These are phyloP conservation scores for Accipiter cooperii DNA, from an alignment of 2,113 vertebrate species.

Conservation along the genomic window DNA sequence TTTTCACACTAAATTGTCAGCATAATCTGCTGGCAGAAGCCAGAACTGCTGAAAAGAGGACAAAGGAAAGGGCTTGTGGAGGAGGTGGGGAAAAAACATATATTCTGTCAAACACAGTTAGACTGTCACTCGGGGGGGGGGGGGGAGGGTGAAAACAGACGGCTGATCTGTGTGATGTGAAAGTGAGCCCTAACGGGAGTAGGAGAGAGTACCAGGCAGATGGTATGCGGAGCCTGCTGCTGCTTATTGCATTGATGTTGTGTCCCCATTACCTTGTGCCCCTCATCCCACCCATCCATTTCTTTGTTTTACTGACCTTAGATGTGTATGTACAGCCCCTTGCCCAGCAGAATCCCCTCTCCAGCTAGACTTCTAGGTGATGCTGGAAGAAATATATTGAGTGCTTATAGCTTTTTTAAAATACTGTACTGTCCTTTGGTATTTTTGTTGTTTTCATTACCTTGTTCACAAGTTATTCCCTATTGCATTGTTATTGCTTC, in stretches of 20 bases:
- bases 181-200: neutral
- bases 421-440: neutral
- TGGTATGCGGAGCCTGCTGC: neutral
- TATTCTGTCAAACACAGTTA: neutral
- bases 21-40: conserved; percentile 40
- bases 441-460: neutral
- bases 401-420: neutral
- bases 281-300: neutral
- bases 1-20: conserved; percentile 34
- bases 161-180: neutral
- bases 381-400: neutral
- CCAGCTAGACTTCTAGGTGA: neutral
- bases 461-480: neutral
- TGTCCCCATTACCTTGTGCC: neutral
- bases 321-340: neutral
- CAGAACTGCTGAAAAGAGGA: conserved; percentile 50
- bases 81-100: conserved; percentile 34
- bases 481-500: neutral
- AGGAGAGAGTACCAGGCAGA: neutral
- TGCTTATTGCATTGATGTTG: neutral
- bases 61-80: conserved; percentile 37
- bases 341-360: neutral
- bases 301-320: neutral
- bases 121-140: neutral
- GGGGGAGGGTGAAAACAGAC: neutral